phyloP scores from a whole-genome alignment of 2,113 vertebrate species.

The Onychostruthus taczanowskii region DNA sequence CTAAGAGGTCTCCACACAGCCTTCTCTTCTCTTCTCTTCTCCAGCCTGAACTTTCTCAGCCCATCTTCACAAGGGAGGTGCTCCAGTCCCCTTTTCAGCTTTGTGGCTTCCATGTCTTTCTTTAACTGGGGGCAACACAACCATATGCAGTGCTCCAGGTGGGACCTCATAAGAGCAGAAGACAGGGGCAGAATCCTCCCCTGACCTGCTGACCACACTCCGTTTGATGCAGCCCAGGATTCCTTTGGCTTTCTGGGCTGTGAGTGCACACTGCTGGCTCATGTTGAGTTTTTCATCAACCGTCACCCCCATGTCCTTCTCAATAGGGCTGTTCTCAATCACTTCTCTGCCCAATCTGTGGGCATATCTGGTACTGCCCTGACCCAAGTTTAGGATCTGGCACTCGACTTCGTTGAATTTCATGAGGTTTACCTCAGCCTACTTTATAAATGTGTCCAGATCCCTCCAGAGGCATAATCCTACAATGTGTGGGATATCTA shows the following conservation, averaged over 20 bases:
- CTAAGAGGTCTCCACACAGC: neutral
- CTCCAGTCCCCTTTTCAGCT: neutral
- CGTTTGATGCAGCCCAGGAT: neutral
- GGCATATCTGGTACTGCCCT: neutral
- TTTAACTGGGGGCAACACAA: neutral
- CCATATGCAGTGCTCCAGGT: neutral
- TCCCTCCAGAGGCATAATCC: neutral
- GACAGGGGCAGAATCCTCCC: neutral
- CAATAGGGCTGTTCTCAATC: neutral
- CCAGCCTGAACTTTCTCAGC: neutral
- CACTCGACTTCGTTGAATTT: neutral
- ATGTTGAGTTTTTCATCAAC: neutral
- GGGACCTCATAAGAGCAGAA: neutral
- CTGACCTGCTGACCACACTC: rapidly evolving
- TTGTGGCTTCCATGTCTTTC: neutral
- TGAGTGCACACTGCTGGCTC: neutral
- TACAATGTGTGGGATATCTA: neutral
- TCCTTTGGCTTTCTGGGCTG: neutral
- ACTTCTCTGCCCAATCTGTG: neutral
- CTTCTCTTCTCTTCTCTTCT: neutral
- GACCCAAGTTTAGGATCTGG: neutral
- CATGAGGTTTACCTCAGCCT: neutral
- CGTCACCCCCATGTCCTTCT: neutral
- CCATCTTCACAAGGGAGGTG: neutral
- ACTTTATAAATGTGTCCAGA: neutral